Evolutionary conservation across 2,113 vertebrate species (phyloP), one percentile per base, ranked within the genome.

Genomic region (Catharus fuscescens): DNA sequence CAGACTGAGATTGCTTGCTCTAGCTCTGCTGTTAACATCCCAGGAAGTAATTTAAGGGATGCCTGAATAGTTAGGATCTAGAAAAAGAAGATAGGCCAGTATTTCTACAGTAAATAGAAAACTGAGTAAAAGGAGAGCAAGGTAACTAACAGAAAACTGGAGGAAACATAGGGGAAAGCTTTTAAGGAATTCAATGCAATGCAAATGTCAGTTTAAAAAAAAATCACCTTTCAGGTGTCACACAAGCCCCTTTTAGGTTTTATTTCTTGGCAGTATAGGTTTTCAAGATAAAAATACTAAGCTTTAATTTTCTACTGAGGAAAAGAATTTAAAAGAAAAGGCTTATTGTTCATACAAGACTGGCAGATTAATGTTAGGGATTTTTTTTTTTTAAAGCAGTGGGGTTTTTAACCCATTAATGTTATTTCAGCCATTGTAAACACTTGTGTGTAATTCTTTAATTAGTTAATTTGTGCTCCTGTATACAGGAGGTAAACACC

Each of bases 401-500:
- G 5, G 11, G 12, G 0, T 18, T 80, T 86, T 93, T 88, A 92
- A 95, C 48, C 61, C 31, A 1, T 83, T 60, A 20, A 18, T 48
- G 38, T 16, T n/a, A 34, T 69, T 92, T 82, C 52, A 81, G 18
- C 45, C 2, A 0, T 36, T 64, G 23, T 38, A 87, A 90, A 47
- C 50, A 38, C 5, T 26, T 24, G 6, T 28, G 32, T 67, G 2
- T 45, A 18, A 45, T 40, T 61, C 24, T 60, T 47, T 18, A 57
- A 32, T 16, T 54, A 74, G 10, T 29, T 29, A 9, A 12, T 17
- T 62, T 47, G 32, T 80, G 9, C 3, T 2, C 19, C 1, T 23
- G 3, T 14, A 0, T 28, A 1, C 9, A 18, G 0, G 3, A 12
- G 0, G 0, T 38, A 14, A 45, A 40, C 19, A 26, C 9, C 18